phyloP scores from a whole-genome alignment of 2,113 vertebrate species.

The Hipposideros armiger region DNA sequence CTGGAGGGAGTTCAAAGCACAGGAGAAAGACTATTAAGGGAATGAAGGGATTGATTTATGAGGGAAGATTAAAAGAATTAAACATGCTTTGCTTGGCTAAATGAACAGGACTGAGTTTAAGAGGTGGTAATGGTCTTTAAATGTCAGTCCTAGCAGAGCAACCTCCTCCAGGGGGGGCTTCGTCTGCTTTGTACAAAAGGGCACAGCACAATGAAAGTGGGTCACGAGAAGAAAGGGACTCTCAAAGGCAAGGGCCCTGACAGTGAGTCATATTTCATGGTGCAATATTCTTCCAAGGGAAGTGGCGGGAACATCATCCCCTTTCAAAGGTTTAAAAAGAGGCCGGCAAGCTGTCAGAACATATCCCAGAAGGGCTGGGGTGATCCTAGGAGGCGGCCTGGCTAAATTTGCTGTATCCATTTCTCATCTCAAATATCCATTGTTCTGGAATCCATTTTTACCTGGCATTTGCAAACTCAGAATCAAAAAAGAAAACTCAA shows the following conservation, averaged over 20 bases:
- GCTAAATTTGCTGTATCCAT: background rate
- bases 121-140: constrained; percentile 76
- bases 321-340: constrained; percentile 39
- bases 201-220: constrained; percentile 72
- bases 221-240: constrained; percentile 74
- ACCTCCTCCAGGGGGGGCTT: background rate
- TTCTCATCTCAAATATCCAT: constrained; percentile 61
- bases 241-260: constrained; percentile 52
- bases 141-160: constrained; percentile 62
- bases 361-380: constrained; percentile 53
- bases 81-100: constrained; percentile 77
- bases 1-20: constrained; percentile 74
- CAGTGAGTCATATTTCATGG: constrained; percentile 71
- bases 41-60: constrained; percentile 71
- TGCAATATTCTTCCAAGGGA: constrained; percentile 66
- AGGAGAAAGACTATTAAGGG: constrained; percentile 66
- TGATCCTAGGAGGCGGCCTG: background rate
- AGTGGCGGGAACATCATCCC: constrained; percentile 30
- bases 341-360: constrained; percentile 52
- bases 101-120: constrained; percentile 64
- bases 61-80: constrained; percentile 79
- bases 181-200: constrained; percentile 67
- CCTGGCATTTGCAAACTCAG: constrained; percentile 61
- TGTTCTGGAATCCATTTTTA: constrained; percentile 69
- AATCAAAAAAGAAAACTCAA: background rate